Percentiles rank a stretch among this genome's conserved stretches.
phyloP scores from a whole-genome alignment of 2,797 vertebrate genomes.

The Characodon lateralis region DNA sequence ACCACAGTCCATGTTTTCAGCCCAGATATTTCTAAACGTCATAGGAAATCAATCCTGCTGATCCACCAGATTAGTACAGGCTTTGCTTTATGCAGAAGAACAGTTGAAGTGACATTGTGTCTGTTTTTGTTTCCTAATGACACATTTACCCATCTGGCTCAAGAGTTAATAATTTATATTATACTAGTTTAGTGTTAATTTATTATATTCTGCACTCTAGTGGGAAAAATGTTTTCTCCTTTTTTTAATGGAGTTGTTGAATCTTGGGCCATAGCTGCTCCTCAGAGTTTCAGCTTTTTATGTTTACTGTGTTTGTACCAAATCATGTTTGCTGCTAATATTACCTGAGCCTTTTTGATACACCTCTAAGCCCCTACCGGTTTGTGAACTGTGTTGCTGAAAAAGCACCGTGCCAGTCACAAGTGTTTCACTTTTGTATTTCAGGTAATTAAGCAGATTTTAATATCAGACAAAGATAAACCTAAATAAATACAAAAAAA shows the following conservation, averaged over 20 bases:
- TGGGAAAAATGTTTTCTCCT: neutral
- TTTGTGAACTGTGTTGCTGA: neutral
- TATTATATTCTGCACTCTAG: neutral
- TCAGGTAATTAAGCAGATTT: neutral
- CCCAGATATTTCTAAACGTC: neutral
- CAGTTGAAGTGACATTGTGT: neutral
- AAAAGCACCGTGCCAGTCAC: neutral
- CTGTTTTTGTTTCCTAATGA: neutral
- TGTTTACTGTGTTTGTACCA: neutral
- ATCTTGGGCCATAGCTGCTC: neutral
- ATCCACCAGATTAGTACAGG: neutral
- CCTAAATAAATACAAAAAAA: too few species aligned
- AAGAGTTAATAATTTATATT: neutral
- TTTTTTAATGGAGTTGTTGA: neutral
- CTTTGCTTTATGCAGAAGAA: too few species aligned
- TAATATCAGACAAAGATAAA: neutral
- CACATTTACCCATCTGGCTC: neutral
- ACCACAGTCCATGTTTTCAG: conserved; percentile 2
- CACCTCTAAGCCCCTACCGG: neutral
- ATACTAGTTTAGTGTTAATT: too few species aligned
- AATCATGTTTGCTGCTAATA: neutral
- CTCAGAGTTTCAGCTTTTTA: neutral
- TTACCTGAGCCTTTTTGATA: neutral
- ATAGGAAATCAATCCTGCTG: neutral
- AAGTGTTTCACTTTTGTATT: neutral